Percentiles rank a stretch among this genome's conserved stretches.
Conservation (phyloP, 2,797 vertebrate genomes). For the Amazona ochrocephala region DNA sequence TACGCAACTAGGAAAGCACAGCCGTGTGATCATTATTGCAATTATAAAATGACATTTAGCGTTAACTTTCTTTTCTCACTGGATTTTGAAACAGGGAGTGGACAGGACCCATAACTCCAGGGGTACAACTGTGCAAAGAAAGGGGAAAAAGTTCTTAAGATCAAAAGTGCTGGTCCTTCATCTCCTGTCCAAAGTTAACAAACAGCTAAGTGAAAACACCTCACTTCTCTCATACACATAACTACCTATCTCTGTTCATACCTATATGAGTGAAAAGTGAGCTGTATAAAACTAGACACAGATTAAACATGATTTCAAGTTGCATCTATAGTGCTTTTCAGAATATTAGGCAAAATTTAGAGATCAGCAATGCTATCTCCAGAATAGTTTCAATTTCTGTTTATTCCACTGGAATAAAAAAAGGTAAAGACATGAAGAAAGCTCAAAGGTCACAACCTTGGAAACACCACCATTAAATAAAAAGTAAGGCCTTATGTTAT, state of each 20-base stretch:
- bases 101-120: not conserved
- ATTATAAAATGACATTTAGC: conserved; percentile 75
- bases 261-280: not conserved
- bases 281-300: not conserved
- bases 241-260: not conserved
- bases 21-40: conserved; percentile 76
- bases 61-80: conserved; percentile 70
- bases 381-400: not conserved
- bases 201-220: not conserved
- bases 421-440: not conserved
- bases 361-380: not conserved
- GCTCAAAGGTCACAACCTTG: not conserved
- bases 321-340: not conserved
- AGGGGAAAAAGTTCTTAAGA: not conserved
- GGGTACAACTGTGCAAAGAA: not conserved
- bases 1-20: conserved; percentile 69
- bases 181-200: not conserved
- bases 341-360: not conserved
- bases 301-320: not conserved
- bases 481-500: not conserved
- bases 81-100: conserved; percentile 29
- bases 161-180: not conserved
- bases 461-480: not conserved
- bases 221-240: not conserved
- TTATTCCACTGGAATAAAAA: not conserved